These are phyloP conservation scores for Eumeta japonica DNA, from an alignment of 1,140 invertebrate species.

Conservation along the genomic window DNA sequence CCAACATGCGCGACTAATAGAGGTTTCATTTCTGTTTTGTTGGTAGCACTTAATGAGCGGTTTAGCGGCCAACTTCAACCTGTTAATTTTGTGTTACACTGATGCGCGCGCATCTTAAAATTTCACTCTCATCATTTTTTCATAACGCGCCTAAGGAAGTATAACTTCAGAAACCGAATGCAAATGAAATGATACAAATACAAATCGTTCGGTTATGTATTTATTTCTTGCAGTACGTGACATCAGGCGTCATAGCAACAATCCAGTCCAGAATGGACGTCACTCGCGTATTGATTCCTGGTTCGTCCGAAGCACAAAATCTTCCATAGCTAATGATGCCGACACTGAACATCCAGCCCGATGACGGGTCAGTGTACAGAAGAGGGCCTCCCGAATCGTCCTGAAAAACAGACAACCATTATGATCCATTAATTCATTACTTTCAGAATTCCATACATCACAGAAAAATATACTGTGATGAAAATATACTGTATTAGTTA, in stretches of 20 bases:
- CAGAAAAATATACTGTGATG: background rate
- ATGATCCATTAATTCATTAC: background rate
- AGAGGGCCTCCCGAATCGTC: constrained; percentile 71
- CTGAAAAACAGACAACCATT: constrained; percentile 33
- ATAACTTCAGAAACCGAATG: too few relatives aligned
- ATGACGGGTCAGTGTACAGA: constrained; percentile 56
- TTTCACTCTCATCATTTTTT: too few relatives aligned
- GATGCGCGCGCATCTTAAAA: too few relatives aligned
- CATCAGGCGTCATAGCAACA: constrained; percentile 29
- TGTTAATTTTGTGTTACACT: too few relatives aligned
- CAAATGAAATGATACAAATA: too few relatives aligned
- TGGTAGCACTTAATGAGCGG: too few relatives aligned
- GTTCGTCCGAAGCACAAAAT: constrained; percentile 47
- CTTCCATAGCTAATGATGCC: constrained; percentile 62
- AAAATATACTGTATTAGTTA: background rate
- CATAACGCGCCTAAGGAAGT: too few relatives aligned
- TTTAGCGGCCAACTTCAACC: too few relatives aligned
- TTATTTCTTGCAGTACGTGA: constrained; percentile 32
- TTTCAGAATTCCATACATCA: background rate
- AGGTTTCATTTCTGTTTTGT: too few relatives aligned
- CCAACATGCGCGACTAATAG: too few relatives aligned
- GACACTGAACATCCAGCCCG: constrained; percentile 39
- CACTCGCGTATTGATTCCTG: constrained; percentile 58
- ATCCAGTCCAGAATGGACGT: constrained; percentile 60
- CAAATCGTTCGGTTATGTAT: too few relatives aligned